Evolutionary conservation across 2,888 invertebrate genomes (phyloP), one percentile per base, ranked within the genome.

Genomic region (Chaetogeoica ovagalla): DNA sequence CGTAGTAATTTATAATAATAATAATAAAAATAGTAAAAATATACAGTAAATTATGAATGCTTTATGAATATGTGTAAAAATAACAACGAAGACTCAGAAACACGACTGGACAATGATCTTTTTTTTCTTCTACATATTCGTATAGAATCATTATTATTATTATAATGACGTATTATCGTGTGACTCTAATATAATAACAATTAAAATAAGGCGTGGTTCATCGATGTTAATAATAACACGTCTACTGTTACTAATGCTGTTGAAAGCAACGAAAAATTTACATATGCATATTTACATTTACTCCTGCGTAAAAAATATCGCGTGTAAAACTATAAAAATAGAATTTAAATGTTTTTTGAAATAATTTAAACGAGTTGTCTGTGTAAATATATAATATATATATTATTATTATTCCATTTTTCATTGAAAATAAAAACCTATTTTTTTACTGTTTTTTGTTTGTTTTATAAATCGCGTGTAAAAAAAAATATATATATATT

Each of bases 171-270:
- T 65, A 39, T 74, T 74, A 74, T 74, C 65, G 63, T 74, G 65
- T 19, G 21, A 74, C 39, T 74, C 65, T 74, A 74, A 74, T 43
- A 43, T 9, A 43, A 43, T 9, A 74, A 74, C 52, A 63, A 65
- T 74, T 55, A 55, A 74, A 74, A 15, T 39, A 65, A 65, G 63
- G 55, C 48, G 74, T 74, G 63, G 74, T 17, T 74, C 74, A 55
- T 65, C 63, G 65, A 65, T 65, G 63, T 63, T 30, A 43, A 30
- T 30, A 30, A n/a, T n/a, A 62, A 62, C 63, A 74, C 37, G 37
- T 74, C 63, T 74, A 39, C 55, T 65, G 37, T 74, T 65, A 37
- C 63, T 63, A 55, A 55, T 65, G 8, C 4, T 74, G 6, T 21
- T 11, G 39, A 74, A 55, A 17, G 37, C 37, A 74, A 63, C 63